A percentile compares a stretch with the other conserved stretches of the same genome.
These are phyloP conservation scores for Polydrusus pterygomalis DNA, from an alignment of 2,888 invertebrate genomes.

Conservation along the genomic window DNA sequence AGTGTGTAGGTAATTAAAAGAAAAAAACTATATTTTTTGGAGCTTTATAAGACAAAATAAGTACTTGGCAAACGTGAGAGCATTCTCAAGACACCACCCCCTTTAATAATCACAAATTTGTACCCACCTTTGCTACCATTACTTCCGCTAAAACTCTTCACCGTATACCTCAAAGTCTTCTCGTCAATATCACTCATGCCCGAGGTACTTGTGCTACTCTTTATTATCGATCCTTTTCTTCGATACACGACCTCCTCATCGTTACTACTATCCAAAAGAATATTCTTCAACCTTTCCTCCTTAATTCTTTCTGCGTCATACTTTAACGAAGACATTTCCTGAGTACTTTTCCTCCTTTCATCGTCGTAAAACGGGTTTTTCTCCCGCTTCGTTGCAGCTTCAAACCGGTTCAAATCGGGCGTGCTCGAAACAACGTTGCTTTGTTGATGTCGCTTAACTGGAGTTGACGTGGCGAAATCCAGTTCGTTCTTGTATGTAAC, in stretches of 20 bases:
- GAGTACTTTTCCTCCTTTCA: slow-evolving; percentile 73
- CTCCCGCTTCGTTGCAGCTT: slow-evolving; percentile 51
- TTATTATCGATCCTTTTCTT: slow-evolving; percentile 71
- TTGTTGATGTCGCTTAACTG: slow-evolving; percentile 42
- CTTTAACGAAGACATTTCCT: slow-evolving; percentile 73
- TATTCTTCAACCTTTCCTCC: slow-evolving; percentile 45
- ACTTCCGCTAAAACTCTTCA: slow-evolving; percentile 65
- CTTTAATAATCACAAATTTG: neutral
- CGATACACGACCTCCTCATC: slow-evolving; percentile 38
- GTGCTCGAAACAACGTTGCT: slow-evolving; percentile 72
- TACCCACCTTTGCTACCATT: slow-evolving; percentile 58
- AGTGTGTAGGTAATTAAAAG: too few relatives aligned
- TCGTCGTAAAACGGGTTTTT: slow-evolving; percentile 47
- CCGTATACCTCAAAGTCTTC: slow-evolving; percentile 63
- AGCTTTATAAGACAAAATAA: too few relatives aligned
- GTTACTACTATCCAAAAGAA: slow-evolving; percentile 40
- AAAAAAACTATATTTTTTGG: too few relatives aligned
- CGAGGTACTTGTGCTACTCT: slow-evolving; percentile 69
- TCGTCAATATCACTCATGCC: slow-evolving; percentile 68
- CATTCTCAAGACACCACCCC: too few relatives aligned
- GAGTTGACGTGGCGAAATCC: slow-evolving; percentile 56
- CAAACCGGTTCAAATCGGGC: slow-evolving; percentile 74
- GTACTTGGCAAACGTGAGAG: neutral
- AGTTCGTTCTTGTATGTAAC: slow-evolving; percentile 37
- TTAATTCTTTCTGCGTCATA: slow-evolving; percentile 38